Evolutionary conservation across 2,888 invertebrate genomes (phyloP).

Genomic region (Scaptomyza polygonia): DNA sequence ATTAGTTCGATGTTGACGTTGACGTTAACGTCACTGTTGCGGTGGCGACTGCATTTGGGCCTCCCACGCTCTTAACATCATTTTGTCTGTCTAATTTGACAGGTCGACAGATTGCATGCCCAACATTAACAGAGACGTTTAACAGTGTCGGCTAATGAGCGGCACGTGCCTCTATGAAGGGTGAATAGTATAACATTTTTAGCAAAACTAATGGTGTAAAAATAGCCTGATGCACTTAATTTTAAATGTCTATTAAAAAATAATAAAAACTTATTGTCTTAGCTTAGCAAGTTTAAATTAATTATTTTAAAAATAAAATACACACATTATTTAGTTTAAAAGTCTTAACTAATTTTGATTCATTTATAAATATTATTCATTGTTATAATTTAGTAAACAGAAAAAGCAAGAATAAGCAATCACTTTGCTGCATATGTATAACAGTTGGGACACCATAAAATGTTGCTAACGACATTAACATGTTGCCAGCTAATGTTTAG

Average conservation of each 20-base stretch:
- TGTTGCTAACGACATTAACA: slow-evolving; percentile 10
- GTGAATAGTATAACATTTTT: neutral
- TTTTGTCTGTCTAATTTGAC: slow-evolving; percentile 1
- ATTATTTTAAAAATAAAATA: too few relatives aligned
- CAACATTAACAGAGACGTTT: slow-evolving; percentile 10
- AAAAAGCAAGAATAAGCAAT: neutral
- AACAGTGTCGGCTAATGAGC: slow-evolving; percentile 20
- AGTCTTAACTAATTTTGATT: too few relatives aligned
- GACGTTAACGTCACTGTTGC: slow-evolving; percentile 29
- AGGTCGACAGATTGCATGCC: slow-evolving; percentile 1
- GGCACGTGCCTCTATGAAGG: slow-evolving; percentile 38
- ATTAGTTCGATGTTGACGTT: slow-evolving; percentile 51
- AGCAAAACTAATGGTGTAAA: neutral
- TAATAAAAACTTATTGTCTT: too few relatives aligned
- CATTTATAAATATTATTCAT: too few relatives aligned
- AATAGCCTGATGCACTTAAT: neutral
- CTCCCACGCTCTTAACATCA: slow-evolving; percentile 8
- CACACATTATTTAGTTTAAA: too few relatives aligned
- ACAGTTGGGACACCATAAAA: neutral
- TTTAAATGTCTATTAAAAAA: too few relatives aligned
- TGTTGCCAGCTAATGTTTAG: slow-evolving; percentile 2
- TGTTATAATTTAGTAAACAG: too few relatives aligned
- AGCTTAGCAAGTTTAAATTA: too few relatives aligned
- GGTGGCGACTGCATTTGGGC: slow-evolving; percentile 17
- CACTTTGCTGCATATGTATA: neutral